Conservation (phyloP, 2,113 vertebrate species). For the Ictalurus furcatus region DNA sequence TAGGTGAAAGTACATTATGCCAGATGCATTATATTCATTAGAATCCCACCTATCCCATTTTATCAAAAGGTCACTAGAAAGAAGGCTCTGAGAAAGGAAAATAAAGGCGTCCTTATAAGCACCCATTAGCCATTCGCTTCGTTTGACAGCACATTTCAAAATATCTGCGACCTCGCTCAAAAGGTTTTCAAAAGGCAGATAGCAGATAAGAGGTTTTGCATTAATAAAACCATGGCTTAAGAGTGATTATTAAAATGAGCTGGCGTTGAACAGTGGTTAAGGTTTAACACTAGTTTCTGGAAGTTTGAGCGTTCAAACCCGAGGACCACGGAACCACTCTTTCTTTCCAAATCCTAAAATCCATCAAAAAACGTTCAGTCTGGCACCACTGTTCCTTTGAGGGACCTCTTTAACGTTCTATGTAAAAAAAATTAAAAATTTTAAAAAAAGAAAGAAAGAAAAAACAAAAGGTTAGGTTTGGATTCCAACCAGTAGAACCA, state of each 20-base stretch:
- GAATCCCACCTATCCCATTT: slow-evolving; percentile 14
- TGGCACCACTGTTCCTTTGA: not conserved
- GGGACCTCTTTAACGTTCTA: not conserved
- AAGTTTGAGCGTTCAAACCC: not conserved
- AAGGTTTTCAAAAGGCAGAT: not conserved
- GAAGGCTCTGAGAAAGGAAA: not conserved
- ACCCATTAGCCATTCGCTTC: slow-evolving; percentile 20
- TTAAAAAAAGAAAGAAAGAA: not conserved
- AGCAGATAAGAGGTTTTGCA: not conserved
- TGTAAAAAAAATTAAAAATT: not conserved
- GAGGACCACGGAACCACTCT: not conserved
- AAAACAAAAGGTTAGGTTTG: not conserved
- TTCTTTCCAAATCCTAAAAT: not conserved
- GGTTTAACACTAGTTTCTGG: not conserved
- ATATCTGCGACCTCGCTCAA: not conserved
- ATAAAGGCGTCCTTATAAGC: not conserved
- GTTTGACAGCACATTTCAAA: slow-evolving; percentile 12
- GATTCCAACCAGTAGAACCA: not conserved
- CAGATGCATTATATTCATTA: slow-evolving; percentile 26
- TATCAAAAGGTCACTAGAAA: slow-evolving; percentile 24
- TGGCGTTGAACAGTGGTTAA: not conserved
- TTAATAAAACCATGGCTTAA: not conserved
- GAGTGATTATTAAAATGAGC: not conserved
- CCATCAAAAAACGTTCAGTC: not conserved
- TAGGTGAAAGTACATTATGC: not conserved